Evolutionary conservation across 1,140 invertebrate species (phyloP), one percentile per base, ranked within the genome.

Genomic region (Drosophila quadrilineata): DNA sequence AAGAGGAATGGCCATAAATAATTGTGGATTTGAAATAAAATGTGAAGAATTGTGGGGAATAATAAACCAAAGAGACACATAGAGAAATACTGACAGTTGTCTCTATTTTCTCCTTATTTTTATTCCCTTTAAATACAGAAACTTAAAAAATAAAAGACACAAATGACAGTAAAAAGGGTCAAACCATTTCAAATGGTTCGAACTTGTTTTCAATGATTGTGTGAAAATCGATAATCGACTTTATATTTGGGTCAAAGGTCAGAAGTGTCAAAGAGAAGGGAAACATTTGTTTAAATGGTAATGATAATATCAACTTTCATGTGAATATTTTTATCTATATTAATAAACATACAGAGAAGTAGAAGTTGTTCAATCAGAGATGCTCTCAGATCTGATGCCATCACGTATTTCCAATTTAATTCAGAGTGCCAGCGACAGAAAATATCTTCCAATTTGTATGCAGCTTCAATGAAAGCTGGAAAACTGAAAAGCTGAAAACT

Each of bases 211-310:
- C 41, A 31, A 41, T 17, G 16, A 17, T 48, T 40, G 41, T 21
- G 3, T 8, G 41, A 49, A 57, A 64, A 64, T 64, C 53, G 60
- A 64, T 64, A 57, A 26, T 10, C 12, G 19, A 12, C 26, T 41
- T 6, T 17, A 6, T 14, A 57, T 57, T 57, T 57, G 43, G 53
- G 53, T 64, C 26, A 48, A n/a, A n/a, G n/a, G n/a, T n/a, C n/a
- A n/a, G n/a, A n/a, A n/a, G n/a, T n/a, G n/a, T n/a, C n/a, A n/a
- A n/a, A n/a, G n/a, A n/a, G n/a, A n/a, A n/a, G n/a, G n/a, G n/a
- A n/a, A n/a, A n/a, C n/a, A n/a, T n/a, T n/a, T n/a, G n/a, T n/a
- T n/a, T n/a, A n/a, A n/a, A n/a, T n/a, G n/a, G n/a, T n/a, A n/a
- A n/a, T n/a, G n/a, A n/a, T n/a, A n/a, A n/a, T n/a, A n/a, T n/a